Conservation (phyloP, 2,113 vertebrate genomes). For the Guaruba guarouba region DNA sequence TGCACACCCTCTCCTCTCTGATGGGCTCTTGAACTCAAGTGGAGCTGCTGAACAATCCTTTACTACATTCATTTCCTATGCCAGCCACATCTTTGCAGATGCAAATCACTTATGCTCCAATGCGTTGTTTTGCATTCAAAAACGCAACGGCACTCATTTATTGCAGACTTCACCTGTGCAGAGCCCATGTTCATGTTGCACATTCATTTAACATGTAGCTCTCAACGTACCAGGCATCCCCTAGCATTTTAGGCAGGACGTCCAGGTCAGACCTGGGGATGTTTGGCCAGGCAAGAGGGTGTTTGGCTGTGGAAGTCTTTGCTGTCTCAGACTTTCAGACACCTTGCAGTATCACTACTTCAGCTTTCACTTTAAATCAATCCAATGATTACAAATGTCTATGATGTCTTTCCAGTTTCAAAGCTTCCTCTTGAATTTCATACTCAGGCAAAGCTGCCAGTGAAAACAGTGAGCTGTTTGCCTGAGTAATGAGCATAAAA, state of each 20-base stretch:
- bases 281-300: background rate
- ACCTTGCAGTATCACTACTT: background rate
- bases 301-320: background rate
- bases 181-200: background rate
- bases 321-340: background rate
- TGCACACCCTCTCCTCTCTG: background rate
- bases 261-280: background rate
- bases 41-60: background rate
- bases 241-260: background rate
- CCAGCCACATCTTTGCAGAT: background rate
- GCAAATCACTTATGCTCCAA: slow-evolving; percentile 36
- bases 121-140: slow-evolving; percentile 17
- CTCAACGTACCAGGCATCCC: background rate
- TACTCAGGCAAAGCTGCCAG: background rate
- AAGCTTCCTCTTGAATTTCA: slow-evolving; percentile 24
- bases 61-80: background rate
- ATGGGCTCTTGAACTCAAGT: background rate
- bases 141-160: background rate
- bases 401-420: background rate
- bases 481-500: slow-evolving; percentile 49
- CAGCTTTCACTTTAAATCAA: background rate
- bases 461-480: slow-evolving; percentile 33
- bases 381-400: background rate
- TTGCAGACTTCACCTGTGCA: slow-evolving; percentile 6
- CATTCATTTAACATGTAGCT: background rate